Conservation (phyloP, 1,140 invertebrate species). For the Pseudomyrmex sp. region DNA sequence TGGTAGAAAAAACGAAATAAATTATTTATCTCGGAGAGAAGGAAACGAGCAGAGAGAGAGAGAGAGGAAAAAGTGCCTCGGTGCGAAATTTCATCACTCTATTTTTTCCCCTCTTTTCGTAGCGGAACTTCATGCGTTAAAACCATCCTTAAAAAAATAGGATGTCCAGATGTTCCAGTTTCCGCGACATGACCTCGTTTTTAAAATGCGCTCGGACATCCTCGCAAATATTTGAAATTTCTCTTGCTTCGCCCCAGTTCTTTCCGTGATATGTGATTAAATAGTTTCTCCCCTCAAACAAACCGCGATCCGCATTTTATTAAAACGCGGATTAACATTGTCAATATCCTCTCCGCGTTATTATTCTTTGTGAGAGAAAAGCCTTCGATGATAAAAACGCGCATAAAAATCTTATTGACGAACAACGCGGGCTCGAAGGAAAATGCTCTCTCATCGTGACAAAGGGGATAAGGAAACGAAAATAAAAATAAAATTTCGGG, state of each 20-base stretch:
- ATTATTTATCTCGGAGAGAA: too few species aligned
- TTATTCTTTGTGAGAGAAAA: too few species aligned
- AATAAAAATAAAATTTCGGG: too few species aligned
- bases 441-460: too few species aligned
- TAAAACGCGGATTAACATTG: background rate
- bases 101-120: background rate
- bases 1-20: too few species aligned
- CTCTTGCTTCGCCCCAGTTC: background rate
- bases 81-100: background rate
- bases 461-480: too few species aligned
- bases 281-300: constrained; percentile 9
- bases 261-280: background rate
- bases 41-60: too few species aligned
- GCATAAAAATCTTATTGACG: too few species aligned
- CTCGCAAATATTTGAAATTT: constrained; percentile 20
- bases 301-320: background rate
- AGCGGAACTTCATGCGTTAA: background rate
- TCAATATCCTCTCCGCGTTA: too few species aligned
- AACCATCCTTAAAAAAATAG: background rate
- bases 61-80: background rate
- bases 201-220: background rate
- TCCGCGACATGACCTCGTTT: background rate
- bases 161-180: background rate
- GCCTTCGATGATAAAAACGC: too few species aligned
- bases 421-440: too few species aligned